Percentiles rank a stretch among this genome's conserved stretches.
These are phyloP conservation scores for Tursiops truncatus DNA, from an alignment of 2,113 vertebrate species.

Conservation along the genomic window DNA sequence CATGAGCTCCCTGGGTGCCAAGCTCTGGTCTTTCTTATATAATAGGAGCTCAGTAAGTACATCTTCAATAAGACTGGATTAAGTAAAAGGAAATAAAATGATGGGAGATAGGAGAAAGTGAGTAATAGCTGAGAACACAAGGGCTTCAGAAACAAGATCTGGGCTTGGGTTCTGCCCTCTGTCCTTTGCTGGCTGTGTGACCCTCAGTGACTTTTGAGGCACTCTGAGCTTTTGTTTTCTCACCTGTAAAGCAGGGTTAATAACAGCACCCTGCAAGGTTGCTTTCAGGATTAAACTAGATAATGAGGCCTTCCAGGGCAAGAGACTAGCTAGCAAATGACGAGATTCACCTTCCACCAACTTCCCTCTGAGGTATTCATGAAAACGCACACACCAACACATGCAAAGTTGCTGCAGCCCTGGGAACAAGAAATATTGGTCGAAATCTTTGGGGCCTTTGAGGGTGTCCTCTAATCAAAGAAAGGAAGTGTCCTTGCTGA, in stretches of 20 bases:
- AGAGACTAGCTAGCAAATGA: not conserved
- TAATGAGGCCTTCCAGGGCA: not conserved
- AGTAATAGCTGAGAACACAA: not conserved
- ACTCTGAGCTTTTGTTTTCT: rapidly evolving
- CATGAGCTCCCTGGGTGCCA: too few species aligned
- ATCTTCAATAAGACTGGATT: not conserved
- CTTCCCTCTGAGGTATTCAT: not conserved
- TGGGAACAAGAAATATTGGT: not conserved
- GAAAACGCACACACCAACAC: not conserved
- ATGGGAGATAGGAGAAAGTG: not conserved
- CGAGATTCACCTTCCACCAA: not conserved
- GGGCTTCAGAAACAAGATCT: not conserved
- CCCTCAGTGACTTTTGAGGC: not conserved
- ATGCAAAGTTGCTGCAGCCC: not conserved
- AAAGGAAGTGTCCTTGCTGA: not conserved
- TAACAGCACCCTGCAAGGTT: not conserved
- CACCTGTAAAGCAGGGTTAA: not conserved
- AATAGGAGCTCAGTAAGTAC: not conserved
- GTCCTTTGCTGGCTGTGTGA: not conserved
- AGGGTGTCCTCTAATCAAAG: not conserved
- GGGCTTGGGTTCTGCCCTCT: too few species aligned
- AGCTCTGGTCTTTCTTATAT: not conserved
- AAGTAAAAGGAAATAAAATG: not conserved
- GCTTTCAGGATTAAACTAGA: not conserved
- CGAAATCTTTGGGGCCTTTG: not conserved